Conservation (phyloP, 2,113 vertebrate species). For the Archocentrus centrarchus region DNA sequence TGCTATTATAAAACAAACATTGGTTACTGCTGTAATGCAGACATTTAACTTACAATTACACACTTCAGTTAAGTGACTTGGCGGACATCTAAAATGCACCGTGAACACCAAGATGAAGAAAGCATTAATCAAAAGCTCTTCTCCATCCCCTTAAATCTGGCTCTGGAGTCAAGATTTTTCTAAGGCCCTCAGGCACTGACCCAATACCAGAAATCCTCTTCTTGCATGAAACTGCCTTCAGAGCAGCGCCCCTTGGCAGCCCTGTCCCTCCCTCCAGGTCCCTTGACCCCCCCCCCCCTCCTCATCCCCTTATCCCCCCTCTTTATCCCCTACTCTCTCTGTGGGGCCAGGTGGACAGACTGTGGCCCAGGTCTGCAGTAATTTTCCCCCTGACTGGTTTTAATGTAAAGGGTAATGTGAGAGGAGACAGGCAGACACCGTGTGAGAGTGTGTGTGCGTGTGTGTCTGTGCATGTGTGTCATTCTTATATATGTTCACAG, state of each 20-base stretch:
- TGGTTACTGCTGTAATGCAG: neutral
- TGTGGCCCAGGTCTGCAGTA: slow-evolving; percentile 76
- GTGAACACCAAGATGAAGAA: neutral
- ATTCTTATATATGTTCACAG: neutral
- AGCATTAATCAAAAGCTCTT: neutral
- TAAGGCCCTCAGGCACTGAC: slow-evolving; percentile 23
- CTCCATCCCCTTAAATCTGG: neutral
- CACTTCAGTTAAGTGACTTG: neutral
- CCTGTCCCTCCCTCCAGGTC: neutral
- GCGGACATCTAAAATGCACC: neutral
- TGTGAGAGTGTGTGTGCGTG: slow-evolving; percentile 10
- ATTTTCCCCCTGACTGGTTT: slow-evolving; percentile 86
- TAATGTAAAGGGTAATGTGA: slow-evolving; percentile 86
- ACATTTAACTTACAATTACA: neutral
- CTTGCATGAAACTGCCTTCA: slow-evolving; percentile 26
- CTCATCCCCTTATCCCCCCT: slow-evolving; percentile 41
- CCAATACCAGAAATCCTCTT: slow-evolving; percentile 11
- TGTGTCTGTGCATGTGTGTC: slow-evolving; percentile 4
- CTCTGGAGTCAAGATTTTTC: neutral
- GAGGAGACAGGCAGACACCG: slow-evolving; percentile 58
- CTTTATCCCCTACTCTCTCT: slow-evolving; percentile 60
- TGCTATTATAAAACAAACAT: neutral
- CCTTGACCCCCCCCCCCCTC: slow-evolving; percentile 2
- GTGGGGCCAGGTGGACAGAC: slow-evolving; percentile 81
- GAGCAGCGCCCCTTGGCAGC: slow-evolving; percentile 28